Evolutionary conservation across 2,888 invertebrate species (phyloP).

Genomic region (Elegia similella): DNA sequence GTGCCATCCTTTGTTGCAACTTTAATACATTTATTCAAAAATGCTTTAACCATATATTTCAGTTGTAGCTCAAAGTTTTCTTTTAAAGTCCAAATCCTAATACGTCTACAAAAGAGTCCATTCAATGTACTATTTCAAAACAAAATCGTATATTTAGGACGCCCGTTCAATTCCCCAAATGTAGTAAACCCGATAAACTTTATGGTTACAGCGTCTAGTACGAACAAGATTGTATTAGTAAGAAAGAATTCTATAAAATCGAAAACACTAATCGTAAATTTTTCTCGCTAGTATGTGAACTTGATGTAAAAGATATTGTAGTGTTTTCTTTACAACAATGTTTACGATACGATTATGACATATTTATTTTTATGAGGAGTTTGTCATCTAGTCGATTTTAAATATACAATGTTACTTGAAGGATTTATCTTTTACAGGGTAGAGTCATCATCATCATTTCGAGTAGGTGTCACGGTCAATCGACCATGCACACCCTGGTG

Average conservation of each 20-base stretch:
- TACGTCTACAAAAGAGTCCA: constrained; percentile 22
- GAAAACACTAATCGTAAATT: constrained; percentile 51
- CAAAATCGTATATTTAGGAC: constrained; percentile 39
- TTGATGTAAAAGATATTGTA: constrained; percentile 11
- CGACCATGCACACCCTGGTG: too few relatives aligned
- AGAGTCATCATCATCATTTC: too few relatives aligned
- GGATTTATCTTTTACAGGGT: too few relatives aligned
- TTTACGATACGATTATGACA: not conserved
- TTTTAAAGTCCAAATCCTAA: not conserved
- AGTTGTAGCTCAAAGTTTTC: not conserved
- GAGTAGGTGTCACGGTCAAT: too few relatives aligned
- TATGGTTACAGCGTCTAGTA: constrained; percentile 54
- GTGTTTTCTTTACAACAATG: constrained; percentile 13
- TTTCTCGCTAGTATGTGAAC: constrained; percentile 17
- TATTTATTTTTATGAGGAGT: not conserved
- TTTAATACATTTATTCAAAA: not conserved
- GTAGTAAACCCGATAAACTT: constrained; percentile 52
- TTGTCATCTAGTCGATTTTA: not conserved
- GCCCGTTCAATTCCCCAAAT: constrained; percentile 55
- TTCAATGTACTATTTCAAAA: constrained; percentile 32
- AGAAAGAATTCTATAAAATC: constrained; percentile 56
- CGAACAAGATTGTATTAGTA: constrained; percentile 49
- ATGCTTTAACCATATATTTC: not conserved
- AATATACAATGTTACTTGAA: not conserved
- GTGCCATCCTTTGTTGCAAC: too few relatives aligned